Base-by-base conservation (phyloP, 2,113 vertebrate genomes). In the Tragulus kanchil region DNA sequence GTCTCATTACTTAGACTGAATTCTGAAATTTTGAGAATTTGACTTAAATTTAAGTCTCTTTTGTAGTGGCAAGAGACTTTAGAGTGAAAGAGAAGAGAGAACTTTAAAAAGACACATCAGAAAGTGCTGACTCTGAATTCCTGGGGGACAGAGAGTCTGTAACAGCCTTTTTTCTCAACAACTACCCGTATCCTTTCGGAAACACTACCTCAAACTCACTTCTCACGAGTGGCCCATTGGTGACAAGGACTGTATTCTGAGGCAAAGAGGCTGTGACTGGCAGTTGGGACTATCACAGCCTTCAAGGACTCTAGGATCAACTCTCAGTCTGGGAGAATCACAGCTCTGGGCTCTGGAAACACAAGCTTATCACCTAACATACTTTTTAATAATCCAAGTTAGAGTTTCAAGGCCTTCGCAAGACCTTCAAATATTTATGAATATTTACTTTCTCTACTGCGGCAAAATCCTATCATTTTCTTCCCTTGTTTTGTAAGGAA, bases 11-110 rank as follows among this genome's bases (percentile, higher is more conserved):
- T 87, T 48, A 69, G 19, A 69, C 10, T 82, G 45, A 82, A 61
- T 87, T 77, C 26, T 50, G n/a, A 90, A 90, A 82, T 62, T 91
- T 83, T 95, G 9, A 83, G n/a, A 65, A 45, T 87, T 52, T 88
- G 59, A 93, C 52, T 95, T 71, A 64, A 89, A 78, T 95, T 90
- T 54, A 82, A 73, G 25, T 77, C 21, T 87, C 14, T 86, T 75
- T 93, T 36, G 69, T 69, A 52, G 15, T 89, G 45, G n/a, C 25
- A 81, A 90, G 54, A 86, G 77, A 28, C 8, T 56, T 82, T 8
- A 94, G 36, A 87, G 9, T 61, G 48, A 82, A 91, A 52, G 26
- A 73, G 58, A 81, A 69, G 26, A 62, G 31, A 11, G 10, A 64
- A 62, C 16, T 67, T 1, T 67, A 62, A 62, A 78, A 85, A 69